Evolutionary conservation across 64 coral and sea anemone species (phyloP).

Genomic region (Montipora sp.): DNA sequence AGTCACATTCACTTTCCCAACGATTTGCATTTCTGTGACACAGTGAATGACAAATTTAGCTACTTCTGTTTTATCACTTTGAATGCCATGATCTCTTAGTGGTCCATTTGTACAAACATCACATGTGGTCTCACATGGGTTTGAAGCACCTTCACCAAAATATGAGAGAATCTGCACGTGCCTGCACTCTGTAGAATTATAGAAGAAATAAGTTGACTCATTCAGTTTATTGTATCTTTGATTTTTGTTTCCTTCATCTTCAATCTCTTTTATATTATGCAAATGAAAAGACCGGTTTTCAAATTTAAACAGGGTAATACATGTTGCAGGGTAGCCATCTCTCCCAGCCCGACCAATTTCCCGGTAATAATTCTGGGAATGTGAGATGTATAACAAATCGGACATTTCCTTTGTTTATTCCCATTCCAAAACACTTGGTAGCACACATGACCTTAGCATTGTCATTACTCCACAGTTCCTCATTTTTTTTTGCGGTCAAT

Average conservation of each 20-base stretch:
- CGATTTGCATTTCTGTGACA: not conserved
- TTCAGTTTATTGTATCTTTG: too few relatives aligned
- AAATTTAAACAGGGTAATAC: slow-evolving; percentile 28
- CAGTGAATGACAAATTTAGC: slow-evolving; percentile 7
- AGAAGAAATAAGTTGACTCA: slow-evolving; percentile 10
- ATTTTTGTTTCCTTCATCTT: not conserved
- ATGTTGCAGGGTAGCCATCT: slow-evolving; percentile 12
- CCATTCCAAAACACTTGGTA: too few relatives aligned
- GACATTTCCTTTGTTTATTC: too few relatives aligned
- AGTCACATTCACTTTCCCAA: not conserved
- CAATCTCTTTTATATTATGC: slow-evolving; percentile 12
- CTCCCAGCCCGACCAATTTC: slow-evolving; percentile 9
- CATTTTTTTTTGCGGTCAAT: too few relatives aligned
- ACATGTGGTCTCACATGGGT: slow-evolving; percentile 2
- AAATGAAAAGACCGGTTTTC: slow-evolving; percentile 26
- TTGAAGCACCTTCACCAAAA: slow-evolving; percentile 21
- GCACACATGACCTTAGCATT: too few relatives aligned
- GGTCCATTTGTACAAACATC: not conserved
- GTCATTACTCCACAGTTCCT: too few relatives aligned
- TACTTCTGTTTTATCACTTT: slow-evolving; percentile 24
- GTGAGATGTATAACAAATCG: too few relatives aligned
- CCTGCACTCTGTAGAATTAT: not conserved
- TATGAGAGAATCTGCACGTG: not conserved
- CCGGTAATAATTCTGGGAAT: not conserved
- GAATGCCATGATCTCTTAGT: not conserved